A percentile compares a stretch with the other conserved stretches of the same genome.
Conservation (phyloP, 2,113 vertebrate species). For the Stigmatopora argus region DNA sequence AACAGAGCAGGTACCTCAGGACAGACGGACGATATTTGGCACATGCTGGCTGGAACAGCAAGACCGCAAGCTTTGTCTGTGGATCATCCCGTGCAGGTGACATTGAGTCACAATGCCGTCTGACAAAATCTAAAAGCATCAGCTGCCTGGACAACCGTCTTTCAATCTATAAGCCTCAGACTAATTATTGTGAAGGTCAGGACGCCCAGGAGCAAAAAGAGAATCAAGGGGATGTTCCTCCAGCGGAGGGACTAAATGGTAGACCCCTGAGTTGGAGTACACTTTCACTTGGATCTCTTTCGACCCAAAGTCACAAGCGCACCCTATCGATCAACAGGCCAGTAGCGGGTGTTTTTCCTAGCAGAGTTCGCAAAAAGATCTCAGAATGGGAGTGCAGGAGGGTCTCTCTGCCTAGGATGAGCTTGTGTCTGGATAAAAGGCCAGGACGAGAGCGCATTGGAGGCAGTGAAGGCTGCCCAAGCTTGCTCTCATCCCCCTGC, state of each 20-base stretch:
- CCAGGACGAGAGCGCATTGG: constrained; percentile 72
- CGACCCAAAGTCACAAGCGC: constrained; percentile 68
- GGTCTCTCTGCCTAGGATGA: constrained; percentile 79
- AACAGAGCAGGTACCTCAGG: constrained; percentile 67
- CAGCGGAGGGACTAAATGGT: constrained; percentile 69
- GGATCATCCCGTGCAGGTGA: constrained; percentile 62
- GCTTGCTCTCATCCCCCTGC: constrained; percentile 85
- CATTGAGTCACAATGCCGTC: constrained; percentile 60
- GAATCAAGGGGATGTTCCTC: constrained; percentile 46
- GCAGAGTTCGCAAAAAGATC: constrained; percentile 89
- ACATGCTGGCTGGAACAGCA: constrained; percentile 74
- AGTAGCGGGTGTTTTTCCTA: constrained; percentile 69
- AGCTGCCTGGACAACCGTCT: constrained; percentile 82
- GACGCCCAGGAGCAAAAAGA: constrained; percentile 43
- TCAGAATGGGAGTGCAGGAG: constrained; percentile 94
- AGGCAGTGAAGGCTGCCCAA: constrained; percentile 85
- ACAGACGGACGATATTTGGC: constrained; percentile 70
- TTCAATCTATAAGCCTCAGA: constrained; percentile 73
- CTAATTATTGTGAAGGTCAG: constrained; percentile 65
- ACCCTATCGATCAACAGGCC: constrained; percentile 74
- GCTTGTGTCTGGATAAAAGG: constrained; percentile 81
- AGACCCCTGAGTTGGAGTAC: constrained; percentile 75
- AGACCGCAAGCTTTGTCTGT: constrained; percentile 58
- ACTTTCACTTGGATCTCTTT: constrained; percentile 72
- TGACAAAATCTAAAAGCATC: constrained; percentile 80